phyloP scores from a whole-genome alignment of 2,113 vertebrate species.

The Notarius lentiginosus region DNA sequence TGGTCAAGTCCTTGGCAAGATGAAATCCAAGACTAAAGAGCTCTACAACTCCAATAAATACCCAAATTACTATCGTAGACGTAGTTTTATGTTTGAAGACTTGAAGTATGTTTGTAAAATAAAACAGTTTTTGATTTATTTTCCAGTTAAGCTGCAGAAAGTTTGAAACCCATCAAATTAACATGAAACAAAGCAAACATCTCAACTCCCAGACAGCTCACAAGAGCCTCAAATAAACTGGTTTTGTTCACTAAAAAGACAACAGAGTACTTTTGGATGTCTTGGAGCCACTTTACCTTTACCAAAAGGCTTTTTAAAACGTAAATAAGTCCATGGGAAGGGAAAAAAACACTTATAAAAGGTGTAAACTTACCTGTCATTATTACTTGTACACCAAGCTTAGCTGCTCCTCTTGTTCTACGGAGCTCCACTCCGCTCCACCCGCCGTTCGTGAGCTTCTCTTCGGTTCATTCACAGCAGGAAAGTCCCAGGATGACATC shows the following conservation, averaged over 20 bases:
- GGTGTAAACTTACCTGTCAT: conserved; percentile 31
- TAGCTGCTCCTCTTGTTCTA: not conserved
- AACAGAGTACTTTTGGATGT: not conserved
- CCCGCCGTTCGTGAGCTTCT: not conserved
- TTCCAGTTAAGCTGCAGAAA: not conserved
- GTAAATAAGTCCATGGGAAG: not conserved
- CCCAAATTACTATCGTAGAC: not conserved
- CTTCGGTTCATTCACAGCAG: conserved; percentile 55
- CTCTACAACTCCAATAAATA: not conserved
- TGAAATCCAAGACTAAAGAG: not conserved
- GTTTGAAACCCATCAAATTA: not conserved
- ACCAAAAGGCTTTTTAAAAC: not conserved
- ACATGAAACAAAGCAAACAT: not conserved
- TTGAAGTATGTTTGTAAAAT: not conserved
- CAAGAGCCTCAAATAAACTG: not conserved
- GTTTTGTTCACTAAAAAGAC: not conserved
- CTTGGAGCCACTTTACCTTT: not conserved
- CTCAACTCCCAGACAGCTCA: not conserved
- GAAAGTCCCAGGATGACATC: conserved; percentile 67
- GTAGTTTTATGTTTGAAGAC: not conserved
- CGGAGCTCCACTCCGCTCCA: not conserved
- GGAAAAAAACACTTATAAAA: not conserved
- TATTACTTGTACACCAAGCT: not conserved
- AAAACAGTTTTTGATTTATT: not conserved
- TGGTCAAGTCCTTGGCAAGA: not conserved